A percentile compares a stretch with the other conserved stretches of the same genome.
phyloP scores from a whole-genome alignment of 30 jellyfish, hydroid and myxozoan genomes.

The Aurelia aurita complex sp. Pacific region DNA sequence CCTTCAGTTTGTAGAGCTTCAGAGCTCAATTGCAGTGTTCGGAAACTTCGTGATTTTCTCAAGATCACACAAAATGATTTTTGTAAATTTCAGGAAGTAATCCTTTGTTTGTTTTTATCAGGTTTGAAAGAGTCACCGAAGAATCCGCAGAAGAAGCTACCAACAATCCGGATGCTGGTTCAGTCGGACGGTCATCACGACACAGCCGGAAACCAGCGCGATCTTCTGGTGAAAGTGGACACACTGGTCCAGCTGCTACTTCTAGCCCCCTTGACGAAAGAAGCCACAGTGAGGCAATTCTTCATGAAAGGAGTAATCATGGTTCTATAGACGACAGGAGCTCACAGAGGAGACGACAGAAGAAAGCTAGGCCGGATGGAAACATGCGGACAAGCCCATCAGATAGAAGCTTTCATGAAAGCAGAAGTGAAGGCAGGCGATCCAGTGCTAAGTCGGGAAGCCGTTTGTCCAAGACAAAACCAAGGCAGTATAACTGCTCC shows the following conservation, averaged over 20 bases:
- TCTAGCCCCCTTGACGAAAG: slow-evolving; percentile 66
- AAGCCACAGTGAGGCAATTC: not conserved
- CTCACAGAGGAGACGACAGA: slow-evolving; percentile 15
- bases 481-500: slow-evolving; percentile 21
- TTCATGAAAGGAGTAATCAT: not conserved
- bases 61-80: too few species aligned
- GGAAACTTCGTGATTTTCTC: too few species aligned
- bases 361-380: slow-evolving; percentile 6
- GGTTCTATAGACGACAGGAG: slow-evolving; percentile 15
- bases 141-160: not conserved
- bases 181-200: slow-evolving; percentile 20
- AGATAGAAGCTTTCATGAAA: slow-evolving; percentile 22
- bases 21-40: too few species aligned
- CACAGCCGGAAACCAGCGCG: not conserved
- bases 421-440: slow-evolving; percentile 35
- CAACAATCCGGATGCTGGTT: slow-evolving; percentile 2
- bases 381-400: slow-evolving; percentile 23
- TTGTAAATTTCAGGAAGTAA: too few species aligned
- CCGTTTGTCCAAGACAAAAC: slow-evolving; percentile 47
- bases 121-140: not conserved
- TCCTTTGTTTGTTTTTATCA: not conserved
- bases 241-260: slow-evolving; percentile 56
- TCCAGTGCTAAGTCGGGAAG: slow-evolving; percentile 61
- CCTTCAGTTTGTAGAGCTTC: too few species aligned
- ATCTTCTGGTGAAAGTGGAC: slow-evolving; percentile 3